A percentile compares a stretch with the other conserved stretches of the same genome.
phyloP scores from a whole-genome alignment of 2,113 vertebrate genomes.

The Cyanoderma ruficeps region DNA sequence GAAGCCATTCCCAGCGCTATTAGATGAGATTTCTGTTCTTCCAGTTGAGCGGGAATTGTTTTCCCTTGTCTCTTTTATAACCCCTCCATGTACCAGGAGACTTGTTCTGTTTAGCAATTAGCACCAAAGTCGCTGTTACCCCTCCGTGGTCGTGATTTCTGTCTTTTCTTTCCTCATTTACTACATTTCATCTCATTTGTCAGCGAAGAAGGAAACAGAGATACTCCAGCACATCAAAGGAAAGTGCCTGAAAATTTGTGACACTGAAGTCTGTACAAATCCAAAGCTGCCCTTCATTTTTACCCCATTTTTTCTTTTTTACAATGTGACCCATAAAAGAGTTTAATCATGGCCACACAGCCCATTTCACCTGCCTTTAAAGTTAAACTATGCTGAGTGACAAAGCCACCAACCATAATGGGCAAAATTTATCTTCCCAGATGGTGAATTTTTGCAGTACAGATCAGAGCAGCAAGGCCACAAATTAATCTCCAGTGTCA shows the following conservation, averaged over 20 bases:
- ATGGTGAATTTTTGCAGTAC: background rate
- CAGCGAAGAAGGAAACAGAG: background rate
- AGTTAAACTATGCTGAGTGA: background rate
- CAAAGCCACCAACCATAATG: background rate
- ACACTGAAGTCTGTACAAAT: background rate
- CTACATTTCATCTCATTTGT: background rate
- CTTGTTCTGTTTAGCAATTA: background rate
- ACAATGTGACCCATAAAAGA: background rate
- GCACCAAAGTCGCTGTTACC: background rate
- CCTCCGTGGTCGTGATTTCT: background rate
- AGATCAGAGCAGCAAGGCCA: background rate
- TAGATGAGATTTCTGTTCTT: background rate
- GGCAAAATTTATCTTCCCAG: conserved; percentile 1
- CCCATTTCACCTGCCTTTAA: background rate
- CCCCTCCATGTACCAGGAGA: background rate
- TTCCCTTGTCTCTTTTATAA: background rate
- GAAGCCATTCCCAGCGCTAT: background rate
- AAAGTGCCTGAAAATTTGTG: background rate
- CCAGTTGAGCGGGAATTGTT: conserved; percentile 2
- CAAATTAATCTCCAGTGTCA: conserved; percentile 11
- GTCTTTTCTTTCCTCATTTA: background rate
- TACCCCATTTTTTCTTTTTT: background rate
- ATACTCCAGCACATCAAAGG: background rate
- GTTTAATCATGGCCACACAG: background rate
- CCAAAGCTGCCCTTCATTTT: background rate